phyloP scores from a whole-genome alignment of 1,140 invertebrate genomes.

The Nymphalis io region DNA sequence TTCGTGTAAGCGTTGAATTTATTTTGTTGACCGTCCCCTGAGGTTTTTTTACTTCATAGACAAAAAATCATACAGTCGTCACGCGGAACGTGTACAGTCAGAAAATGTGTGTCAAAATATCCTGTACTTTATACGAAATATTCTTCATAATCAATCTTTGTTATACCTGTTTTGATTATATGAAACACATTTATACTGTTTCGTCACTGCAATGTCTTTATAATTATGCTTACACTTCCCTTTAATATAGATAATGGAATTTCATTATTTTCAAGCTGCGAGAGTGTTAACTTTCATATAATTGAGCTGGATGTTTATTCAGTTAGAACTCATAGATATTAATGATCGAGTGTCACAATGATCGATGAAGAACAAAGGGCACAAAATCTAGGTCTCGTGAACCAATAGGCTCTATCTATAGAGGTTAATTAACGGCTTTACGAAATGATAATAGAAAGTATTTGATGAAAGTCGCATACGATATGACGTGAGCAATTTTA shows the following conservation, averaged over 20 bases:
- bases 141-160: too few relatives aligned
- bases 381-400: constrained; percentile 40
- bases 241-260: neutral
- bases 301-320: constrained; percentile 39
- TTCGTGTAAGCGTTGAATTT: neutral
- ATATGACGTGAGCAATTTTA: neutral
- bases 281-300: constrained; percentile 20
- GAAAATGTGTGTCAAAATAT: too few relatives aligned
- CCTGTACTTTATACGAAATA: too few relatives aligned
- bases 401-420: constrained; percentile 26
- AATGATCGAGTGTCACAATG: constrained; percentile 44
- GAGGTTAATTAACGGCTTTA: constrained; percentile 28
- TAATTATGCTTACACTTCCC: neutral
- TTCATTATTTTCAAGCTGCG: constrained; percentile 12
- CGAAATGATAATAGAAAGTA: neutral
- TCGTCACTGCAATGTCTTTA: neutral
- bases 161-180: too few relatives aligned
- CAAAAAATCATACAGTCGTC: too few relatives aligned
- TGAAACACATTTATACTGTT: too few relatives aligned
- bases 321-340: constrained; percentile 45
- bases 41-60: too few relatives aligned
- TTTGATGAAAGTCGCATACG: neutral
- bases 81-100: too few relatives aligned
- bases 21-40: too few relatives aligned
- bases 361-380: constrained; percentile 46